phyloP scores from a whole-genome alignment of 2,888 invertebrate species.

The Stenchaetothrips biformis region DNA sequence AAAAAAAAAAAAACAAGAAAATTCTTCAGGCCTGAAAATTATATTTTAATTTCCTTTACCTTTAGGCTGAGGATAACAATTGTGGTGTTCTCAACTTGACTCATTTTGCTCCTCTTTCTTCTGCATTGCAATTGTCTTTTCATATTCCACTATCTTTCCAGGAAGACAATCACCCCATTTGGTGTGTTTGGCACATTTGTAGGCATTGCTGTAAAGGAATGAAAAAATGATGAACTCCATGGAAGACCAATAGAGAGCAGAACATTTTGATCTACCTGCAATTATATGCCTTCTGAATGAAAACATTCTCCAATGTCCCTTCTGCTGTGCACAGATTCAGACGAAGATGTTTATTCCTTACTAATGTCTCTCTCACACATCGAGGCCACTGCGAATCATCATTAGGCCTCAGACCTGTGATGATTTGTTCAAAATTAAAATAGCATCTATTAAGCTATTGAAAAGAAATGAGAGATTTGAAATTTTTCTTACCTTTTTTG shows the following conservation, averaged over 20 bases:
- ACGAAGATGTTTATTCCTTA: slow-evolving; percentile 65
- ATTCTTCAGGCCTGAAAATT: no score
- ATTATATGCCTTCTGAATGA: slow-evolving; percentile 69
- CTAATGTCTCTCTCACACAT: slow-evolving; percentile 64
- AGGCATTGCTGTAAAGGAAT: slow-evolving; percentile 53
- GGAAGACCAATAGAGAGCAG: not conserved
- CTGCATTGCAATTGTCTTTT: not conserved
- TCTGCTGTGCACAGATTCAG: slow-evolving; percentile 71
- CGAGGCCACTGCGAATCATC: slow-evolving; percentile 69
- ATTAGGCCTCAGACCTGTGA: slow-evolving; percentile 47
- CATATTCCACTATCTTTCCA: slow-evolving; percentile 46
- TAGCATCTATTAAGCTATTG: not conserved
- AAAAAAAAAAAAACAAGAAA: not conserved
- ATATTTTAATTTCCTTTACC: no score
- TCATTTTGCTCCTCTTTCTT: no score
- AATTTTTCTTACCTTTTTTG: slow-evolving; percentile 59
- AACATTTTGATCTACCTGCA: slow-evolving; percentile 56
- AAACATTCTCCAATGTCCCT: slow-evolving; percentile 69
- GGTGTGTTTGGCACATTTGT: slow-evolving; percentile 66
- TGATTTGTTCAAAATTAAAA: not conserved
- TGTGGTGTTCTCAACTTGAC: not conserved
- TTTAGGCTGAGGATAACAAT: no score
- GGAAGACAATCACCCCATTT: slow-evolving; percentile 80
- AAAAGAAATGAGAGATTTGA: slow-evolving; percentile 27
- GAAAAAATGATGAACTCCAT: slow-evolving; percentile 28